Conservation (phyloP, 1,140 invertebrate genomes). For the Hyposmocoma kahamanoa region DNA sequence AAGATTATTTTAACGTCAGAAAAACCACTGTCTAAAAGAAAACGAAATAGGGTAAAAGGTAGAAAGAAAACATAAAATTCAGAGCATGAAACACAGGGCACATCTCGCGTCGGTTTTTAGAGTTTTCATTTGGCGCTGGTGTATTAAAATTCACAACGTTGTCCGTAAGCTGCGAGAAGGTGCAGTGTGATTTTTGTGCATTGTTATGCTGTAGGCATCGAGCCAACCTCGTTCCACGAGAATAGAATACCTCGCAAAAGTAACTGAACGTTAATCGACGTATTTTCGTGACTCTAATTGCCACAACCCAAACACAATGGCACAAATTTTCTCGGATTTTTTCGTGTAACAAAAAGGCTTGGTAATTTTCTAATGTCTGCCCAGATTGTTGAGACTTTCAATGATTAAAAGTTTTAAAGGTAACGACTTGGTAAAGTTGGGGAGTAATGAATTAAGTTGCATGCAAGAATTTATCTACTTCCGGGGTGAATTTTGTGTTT, state of each 20-base stretch:
- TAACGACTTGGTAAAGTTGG: too few relatives aligned
- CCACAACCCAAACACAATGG: background rate
- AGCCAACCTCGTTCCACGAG: background rate
- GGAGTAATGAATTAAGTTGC: too few relatives aligned
- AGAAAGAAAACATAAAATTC: too few relatives aligned
- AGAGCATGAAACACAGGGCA: background rate
- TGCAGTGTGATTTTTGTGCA: constrained; percentile 41
- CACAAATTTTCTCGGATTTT: background rate
- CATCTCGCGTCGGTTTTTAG: background rate
- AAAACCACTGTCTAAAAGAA: too few relatives aligned
- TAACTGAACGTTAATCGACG: background rate
- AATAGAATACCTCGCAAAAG: background rate
- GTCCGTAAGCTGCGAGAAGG: constrained; percentile 24
- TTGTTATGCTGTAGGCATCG: constrained; percentile 33
- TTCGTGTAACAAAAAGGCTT: background rate
- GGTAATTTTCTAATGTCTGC: background rate
- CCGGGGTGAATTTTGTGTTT: too few relatives aligned
- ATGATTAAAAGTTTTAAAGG: too few relatives aligned
- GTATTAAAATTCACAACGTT: constrained; percentile 37
- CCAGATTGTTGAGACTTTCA: background rate
- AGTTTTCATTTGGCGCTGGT: background rate
- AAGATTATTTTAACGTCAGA: too few relatives aligned
- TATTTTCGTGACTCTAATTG: constrained; percentile 3
- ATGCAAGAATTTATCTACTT: too few relatives aligned
- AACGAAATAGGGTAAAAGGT: too few relatives aligned